These are phyloP conservation scores for Troides helena DNA, from an alignment of 2,888 invertebrate genomes.

Conservation along the genomic window DNA sequence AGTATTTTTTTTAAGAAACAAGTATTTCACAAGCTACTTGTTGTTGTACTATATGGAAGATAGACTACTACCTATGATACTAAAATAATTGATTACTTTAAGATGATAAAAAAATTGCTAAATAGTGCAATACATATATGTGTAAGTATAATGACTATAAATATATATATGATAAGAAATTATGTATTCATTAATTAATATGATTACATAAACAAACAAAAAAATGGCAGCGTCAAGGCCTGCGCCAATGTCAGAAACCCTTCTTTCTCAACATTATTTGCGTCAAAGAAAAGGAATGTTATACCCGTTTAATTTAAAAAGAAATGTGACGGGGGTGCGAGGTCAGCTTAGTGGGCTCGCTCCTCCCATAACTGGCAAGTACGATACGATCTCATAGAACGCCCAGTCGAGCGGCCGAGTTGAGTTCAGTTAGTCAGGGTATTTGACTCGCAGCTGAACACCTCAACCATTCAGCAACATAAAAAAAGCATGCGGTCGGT, in stretches of 20 bases:
- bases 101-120: no score
- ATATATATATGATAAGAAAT: no score
- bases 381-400: conserved; percentile 68
- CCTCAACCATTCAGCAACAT: conserved; percentile 34
- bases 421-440: conserved; percentile 54
- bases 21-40: no score
- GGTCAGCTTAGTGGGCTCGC: conserved; percentile 75
- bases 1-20: no score
- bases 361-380: conserved; percentile 70
- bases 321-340: conserved; percentile 77
- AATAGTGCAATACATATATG: no score
- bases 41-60: no score
- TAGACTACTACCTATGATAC: no score
- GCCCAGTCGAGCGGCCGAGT: conserved; percentile 58
- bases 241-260: conserved; percentile 40
- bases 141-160: no score
- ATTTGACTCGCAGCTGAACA: conserved; percentile 30
- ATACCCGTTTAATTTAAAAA: conserved; percentile 73
- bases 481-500: conserved; percentile 35
- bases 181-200: no score
- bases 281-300: conserved; percentile 55
- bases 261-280: conserved; percentile 59
- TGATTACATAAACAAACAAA: no score
- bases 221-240: conserved; percentile 15
- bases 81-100: no score